Conservation (phyloP, 2,113 vertebrate species). For the Probosciger aterrimus region DNA sequence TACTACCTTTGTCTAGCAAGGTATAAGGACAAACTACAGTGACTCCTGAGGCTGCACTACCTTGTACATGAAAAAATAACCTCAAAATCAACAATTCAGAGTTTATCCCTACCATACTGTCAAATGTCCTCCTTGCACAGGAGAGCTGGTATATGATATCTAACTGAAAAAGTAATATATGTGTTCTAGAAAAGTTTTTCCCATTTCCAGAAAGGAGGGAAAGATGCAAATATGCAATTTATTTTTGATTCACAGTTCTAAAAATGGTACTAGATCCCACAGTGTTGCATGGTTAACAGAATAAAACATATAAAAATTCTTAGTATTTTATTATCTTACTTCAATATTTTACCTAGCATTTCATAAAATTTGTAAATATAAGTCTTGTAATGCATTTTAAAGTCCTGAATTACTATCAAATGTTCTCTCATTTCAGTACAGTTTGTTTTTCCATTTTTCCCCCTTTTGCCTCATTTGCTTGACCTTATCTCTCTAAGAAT, state of each 20-base stretch:
- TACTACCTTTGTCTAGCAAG: not conserved
- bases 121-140: not conserved
- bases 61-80: not conserved
- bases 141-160: not conserved
- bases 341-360: not conserved
- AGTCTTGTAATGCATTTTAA: not conserved
- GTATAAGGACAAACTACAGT: not conserved
- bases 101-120: not conserved
- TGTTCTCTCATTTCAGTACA: not conserved
- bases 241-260: not conserved
- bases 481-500: constrained; percentile 9
- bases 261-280: not conserved
- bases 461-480: not conserved
- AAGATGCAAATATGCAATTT: not conserved
- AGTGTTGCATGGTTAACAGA: not conserved
- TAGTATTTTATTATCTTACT: not conserved
- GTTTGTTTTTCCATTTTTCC: not conserved
- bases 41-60: accelerated
- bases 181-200: not conserved
- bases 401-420: not conserved
- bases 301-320: not conserved
- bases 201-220: not conserved
- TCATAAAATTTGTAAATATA: not conserved
- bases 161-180: not conserved
- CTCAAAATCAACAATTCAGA: not conserved